phyloP scores from a whole-genome alignment of 64 coral and sea anemone genomes.

The Trachythela sp. region DNA sequence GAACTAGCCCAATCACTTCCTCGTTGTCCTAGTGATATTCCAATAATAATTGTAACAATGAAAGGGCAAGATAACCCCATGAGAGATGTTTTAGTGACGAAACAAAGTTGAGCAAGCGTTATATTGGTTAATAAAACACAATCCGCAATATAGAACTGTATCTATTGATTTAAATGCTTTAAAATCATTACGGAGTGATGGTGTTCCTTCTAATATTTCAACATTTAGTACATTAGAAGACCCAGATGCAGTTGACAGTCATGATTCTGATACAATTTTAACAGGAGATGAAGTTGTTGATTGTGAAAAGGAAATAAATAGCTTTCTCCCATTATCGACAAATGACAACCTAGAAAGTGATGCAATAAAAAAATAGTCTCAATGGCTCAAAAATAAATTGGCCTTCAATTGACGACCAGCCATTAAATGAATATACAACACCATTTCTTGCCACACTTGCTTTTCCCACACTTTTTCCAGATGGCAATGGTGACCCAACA shows the following conservation, averaged over 20 bases:
- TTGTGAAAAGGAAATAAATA: slow-evolving; percentile 24
- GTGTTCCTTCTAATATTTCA: slow-evolving; percentile 37
- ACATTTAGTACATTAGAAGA: neutral
- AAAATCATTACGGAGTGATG: slow-evolving; percentile 27
- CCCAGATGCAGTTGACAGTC: slow-evolving; percentile 20
- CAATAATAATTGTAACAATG: slow-evolving; percentile 18
- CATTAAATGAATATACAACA: slow-evolving; percentile 12
- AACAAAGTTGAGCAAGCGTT: slow-evolving; percentile 3
- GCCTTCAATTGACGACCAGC: slow-evolving; percentile 19
- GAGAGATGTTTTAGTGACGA: slow-evolving; percentile 39
- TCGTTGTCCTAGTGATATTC: no score
- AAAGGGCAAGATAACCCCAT: neutral
- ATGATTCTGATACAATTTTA: slow-evolving; percentile 33
- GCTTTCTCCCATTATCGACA: slow-evolving; percentile 23
- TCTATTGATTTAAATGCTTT: slow-evolving; percentile 26
- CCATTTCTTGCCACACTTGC: no score
- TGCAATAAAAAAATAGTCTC: slow-evolving; percentile 6
- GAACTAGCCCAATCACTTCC: no score
- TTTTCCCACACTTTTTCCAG: no score
- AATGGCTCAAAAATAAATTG: slow-evolving; percentile 34
- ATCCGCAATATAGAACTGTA: slow-evolving; percentile 42
- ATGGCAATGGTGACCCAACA: no score
- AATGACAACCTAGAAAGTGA: slow-evolving; percentile 26
- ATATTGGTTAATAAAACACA: slow-evolving; percentile 29
- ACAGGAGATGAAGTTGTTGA: slow-evolving; percentile 40